Percentiles rank a stretch among this genome's conserved stretches.
Evolutionary conservation across 2,113 vertebrate genomes (phyloP).

Genomic region (Podocnemis expansa): DNA sequence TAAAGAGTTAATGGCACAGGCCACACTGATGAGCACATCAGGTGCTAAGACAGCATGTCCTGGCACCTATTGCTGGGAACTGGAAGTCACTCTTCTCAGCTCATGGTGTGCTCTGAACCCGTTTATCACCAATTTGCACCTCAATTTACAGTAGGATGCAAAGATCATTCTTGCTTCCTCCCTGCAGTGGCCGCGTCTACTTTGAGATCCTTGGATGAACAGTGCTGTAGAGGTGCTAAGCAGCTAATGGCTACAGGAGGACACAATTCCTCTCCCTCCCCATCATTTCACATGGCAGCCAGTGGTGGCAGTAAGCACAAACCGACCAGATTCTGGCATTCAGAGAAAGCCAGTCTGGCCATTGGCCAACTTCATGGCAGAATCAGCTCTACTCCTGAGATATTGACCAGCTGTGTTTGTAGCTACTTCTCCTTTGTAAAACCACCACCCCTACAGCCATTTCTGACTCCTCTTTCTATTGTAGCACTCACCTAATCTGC

Average conservation of each 20-base stretch:
- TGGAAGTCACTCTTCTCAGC: neutral
- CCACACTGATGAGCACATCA: neutral
- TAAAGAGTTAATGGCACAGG: neutral
- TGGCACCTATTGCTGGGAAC: neutral
- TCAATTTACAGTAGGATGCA: neutral
- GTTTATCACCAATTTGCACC: accelerated
- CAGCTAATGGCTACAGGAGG: neutral
- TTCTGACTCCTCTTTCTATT: accelerated
- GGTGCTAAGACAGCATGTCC: neutral
- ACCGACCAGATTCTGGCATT: neutral
- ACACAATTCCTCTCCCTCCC: neutral
- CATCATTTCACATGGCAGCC: neutral
- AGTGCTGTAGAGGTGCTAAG: no score
- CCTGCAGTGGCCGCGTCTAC: accelerated
- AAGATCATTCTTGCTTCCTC: neutral
- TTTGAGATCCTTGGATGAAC: accelerated
- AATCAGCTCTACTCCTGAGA: neutral
- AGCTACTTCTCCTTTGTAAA: neutral
- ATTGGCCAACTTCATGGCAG: neutral
- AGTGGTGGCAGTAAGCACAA: neutral
- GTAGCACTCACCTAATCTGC: accelerated
- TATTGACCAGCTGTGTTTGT: accelerated
- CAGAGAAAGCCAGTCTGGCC: neutral
- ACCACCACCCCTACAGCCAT: neutral
- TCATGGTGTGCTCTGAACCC: neutral